phyloP scores from a whole-genome alignment of 2,888 invertebrate species.

The Neocrepidodera transversa region DNA sequence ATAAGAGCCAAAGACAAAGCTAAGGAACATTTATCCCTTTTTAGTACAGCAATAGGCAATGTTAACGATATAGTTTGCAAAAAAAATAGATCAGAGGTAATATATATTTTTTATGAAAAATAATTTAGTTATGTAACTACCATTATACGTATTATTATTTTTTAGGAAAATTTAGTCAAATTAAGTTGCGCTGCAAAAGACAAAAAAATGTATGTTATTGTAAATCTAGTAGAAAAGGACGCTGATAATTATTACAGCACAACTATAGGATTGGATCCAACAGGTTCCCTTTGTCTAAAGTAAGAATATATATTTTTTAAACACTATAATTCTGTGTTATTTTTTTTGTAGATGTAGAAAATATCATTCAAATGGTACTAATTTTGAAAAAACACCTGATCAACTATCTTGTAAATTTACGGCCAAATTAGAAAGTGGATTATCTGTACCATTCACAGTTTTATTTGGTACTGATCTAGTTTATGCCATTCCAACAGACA shows the following conservation, averaged over 20 bases:
- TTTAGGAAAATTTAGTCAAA: slow-evolving; percentile 11
- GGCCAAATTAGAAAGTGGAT: slow-evolving; percentile 20
- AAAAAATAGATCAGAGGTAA: background rate
- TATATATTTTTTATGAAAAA: background rate
- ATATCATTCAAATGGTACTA: slow-evolving; percentile 10
- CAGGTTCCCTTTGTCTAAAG: slow-evolving; percentile 21
- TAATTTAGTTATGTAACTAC: too few species aligned
- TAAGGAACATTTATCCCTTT: background rate
- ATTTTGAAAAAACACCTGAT: slow-evolving; percentile 1
- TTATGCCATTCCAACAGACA: slow-evolving; percentile 1
- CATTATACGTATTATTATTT: background rate
- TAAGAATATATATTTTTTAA: slow-evolving; percentile 5
- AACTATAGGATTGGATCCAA: slow-evolving; percentile 22
- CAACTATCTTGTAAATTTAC: slow-evolving; percentile 21
- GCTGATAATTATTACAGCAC: slow-evolving; percentile 11
- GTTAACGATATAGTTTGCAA: slow-evolving; percentile 8
- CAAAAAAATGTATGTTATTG: slow-evolving; percentile 19
- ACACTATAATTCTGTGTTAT: background rate
- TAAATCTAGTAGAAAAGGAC: slow-evolving; percentile 24
- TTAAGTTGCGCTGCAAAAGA: slow-evolving; percentile 29
- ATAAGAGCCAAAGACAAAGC: background rate
- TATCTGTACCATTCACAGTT: slow-evolving; percentile 21
- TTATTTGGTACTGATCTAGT: slow-evolving; percentile 30
- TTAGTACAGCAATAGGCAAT: slow-evolving; percentile 9
- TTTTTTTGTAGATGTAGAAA: slow-evolving; percentile 30